Evolutionary conservation across 2,113 vertebrate species (phyloP).

Genomic region (Scolopax mira): DNA sequence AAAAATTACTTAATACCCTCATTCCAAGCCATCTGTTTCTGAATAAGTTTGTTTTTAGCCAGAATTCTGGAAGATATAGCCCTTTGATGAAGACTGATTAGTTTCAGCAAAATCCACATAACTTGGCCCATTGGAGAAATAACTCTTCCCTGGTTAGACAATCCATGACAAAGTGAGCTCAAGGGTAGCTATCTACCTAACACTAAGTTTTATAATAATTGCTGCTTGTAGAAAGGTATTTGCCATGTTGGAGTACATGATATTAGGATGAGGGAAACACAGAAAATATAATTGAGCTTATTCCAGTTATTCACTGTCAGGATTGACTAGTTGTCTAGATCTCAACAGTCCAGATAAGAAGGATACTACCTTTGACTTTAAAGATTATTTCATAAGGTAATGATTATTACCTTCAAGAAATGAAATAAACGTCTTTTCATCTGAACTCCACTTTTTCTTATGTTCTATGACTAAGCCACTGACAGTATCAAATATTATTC

Average conservation of each 20-base stretch:
- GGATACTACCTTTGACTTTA: not conserved
- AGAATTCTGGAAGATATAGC: not conserved
- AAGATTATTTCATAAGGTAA: not conserved
- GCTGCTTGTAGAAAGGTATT: not conserved
- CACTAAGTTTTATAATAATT: not conserved
- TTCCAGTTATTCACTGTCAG: not conserved
- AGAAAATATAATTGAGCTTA: not conserved
- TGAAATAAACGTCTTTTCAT: not conserved
- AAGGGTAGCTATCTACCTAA: not conserved
- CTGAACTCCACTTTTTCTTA: not conserved
- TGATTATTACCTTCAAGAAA: not conserved
- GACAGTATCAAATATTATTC: not conserved
- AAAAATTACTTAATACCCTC: not conserved
- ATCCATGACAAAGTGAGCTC: not conserved
- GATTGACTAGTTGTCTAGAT: not conserved
- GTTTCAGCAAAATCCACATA: not conserved
- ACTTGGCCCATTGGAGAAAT: not conserved
- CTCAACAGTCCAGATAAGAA: not conserved
- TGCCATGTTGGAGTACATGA: not conserved
- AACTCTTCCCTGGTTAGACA: not conserved
- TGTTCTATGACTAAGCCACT: not conserved
- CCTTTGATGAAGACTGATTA: not conserved
- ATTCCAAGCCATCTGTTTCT: not conserved
- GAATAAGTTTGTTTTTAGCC: not conserved
- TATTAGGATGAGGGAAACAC: not conserved